Conservation (phyloP, 53 echinoderm and acorn worm genomes). For the Apostichopus leukothele region DNA sequence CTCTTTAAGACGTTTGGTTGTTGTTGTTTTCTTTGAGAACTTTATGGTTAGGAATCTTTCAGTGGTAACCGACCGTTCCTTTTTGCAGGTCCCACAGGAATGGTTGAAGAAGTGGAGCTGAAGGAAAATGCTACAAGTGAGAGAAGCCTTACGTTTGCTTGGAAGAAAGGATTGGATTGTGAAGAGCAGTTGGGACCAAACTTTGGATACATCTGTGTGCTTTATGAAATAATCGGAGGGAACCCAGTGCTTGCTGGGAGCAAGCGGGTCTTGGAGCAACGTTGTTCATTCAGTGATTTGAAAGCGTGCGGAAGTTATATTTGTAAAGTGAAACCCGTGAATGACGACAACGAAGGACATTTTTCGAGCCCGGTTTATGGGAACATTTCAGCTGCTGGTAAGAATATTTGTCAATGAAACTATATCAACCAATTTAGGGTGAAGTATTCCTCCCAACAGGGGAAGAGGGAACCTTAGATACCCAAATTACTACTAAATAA, state of each 20-base stretch:
- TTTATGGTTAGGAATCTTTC: too few relatives aligned
- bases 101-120: neutral
- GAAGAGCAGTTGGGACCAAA: neutral
- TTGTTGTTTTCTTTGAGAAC: too few relatives aligned
- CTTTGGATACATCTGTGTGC: neutral
- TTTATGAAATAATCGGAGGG: neutral
- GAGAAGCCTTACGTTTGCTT: neutral
- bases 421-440: too few relatives aligned
- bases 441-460: too few relatives aligned
- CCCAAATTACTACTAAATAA: too few relatives aligned
- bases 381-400: neutral
- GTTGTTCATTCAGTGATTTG: neutral
- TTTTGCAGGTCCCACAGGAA: neutral
- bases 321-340: neutral
- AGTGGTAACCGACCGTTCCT: too few relatives aligned
- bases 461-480: too few relatives aligned
- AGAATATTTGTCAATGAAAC: neutral
- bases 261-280: neutral
- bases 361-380: neutral
- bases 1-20: too few relatives aligned
- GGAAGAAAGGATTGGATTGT: neutral
- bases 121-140: conserved; percentile 1
- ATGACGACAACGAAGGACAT: neutral
- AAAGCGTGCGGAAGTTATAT: neutral
- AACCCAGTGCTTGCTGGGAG: neutral